Conservation (phyloP, 2,113 vertebrate genomes). For the Amphiprion ocellaris region DNA sequence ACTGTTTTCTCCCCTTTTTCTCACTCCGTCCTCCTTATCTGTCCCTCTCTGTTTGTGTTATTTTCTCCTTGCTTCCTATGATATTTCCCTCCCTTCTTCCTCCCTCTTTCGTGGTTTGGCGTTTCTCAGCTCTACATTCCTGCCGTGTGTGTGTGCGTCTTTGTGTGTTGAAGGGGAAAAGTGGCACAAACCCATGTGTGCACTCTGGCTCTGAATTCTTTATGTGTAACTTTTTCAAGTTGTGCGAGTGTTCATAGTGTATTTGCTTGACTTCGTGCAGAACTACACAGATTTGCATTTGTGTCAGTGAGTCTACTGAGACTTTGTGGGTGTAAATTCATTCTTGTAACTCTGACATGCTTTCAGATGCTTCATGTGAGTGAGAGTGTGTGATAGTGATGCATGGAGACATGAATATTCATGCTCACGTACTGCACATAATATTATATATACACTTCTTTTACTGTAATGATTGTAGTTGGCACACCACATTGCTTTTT, state of each 20-base stretch:
- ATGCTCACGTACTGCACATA: constrained; percentile 15
- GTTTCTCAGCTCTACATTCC: constrained; percentile 75
- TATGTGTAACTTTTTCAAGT: constrained; percentile 41
- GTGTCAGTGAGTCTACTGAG: neutral
- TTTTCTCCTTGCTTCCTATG: constrained; percentile 32
- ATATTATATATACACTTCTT: neutral
- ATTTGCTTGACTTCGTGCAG: constrained; percentile 37
- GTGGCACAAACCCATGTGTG: neutral
- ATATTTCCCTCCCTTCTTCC: constrained; percentile 19
- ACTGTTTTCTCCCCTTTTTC: constrained; percentile 32
- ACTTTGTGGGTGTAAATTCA: neutral
- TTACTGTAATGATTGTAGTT: constrained; percentile 13
- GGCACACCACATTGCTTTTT: neutral
- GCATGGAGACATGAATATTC: neutral
- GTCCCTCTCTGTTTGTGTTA: constrained; percentile 39
- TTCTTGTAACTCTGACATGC: constrained; percentile 21
- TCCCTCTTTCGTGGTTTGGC: constrained; percentile 66
- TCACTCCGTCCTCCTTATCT: constrained; percentile 25
- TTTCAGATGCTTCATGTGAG: constrained; percentile 28
- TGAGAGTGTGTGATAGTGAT: constrained; percentile 3
- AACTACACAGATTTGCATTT: constrained; percentile 29
- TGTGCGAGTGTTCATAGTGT: constrained; percentile 9
- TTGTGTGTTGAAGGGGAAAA: neutral
- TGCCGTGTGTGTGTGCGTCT: constrained; percentile 57
- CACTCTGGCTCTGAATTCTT: constrained; percentile 33